Evolutionary conservation across 1,140 invertebrate species (phyloP).

Genomic region (Drosophila pachea): DNA sequence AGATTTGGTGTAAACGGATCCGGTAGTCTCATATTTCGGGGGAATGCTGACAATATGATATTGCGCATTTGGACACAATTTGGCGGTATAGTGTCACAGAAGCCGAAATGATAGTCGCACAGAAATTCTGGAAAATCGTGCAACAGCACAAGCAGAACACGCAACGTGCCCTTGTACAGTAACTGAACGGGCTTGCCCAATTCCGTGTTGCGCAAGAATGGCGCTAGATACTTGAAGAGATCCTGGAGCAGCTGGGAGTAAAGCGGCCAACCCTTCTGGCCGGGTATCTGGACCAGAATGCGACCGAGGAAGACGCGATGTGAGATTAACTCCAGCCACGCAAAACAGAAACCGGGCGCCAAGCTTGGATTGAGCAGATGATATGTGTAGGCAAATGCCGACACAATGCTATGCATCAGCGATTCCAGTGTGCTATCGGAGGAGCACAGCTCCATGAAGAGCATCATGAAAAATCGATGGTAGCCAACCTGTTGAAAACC

Average conservation of each 20-base stretch:
- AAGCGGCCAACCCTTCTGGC: slow-evolving; percentile 92
- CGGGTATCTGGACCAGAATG: slow-evolving; percentile 92
- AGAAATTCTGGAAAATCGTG: slow-evolving; percentile 99
- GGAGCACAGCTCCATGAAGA: slow-evolving; percentile 97
- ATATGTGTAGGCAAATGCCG: slow-evolving; percentile 94
- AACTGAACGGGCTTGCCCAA: slow-evolving; percentile 94
- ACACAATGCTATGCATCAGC: slow-evolving; percentile 82
- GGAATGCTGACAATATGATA: slow-evolving; percentile 97
- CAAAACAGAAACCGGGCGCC: slow-evolving; percentile 97
- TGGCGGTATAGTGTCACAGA: slow-evolving; percentile 99
- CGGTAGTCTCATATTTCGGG: slow-evolving; percentile 97
- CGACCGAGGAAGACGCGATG: slow-evolving; percentile 97
- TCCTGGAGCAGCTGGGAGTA: slow-evolving; percentile 96
- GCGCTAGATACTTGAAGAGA: slow-evolving; percentile 97
- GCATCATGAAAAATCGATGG: slow-evolving; percentile 97
- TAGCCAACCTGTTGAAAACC: slow-evolving; percentile 99
- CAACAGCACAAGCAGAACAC: slow-evolving; percentile 96
- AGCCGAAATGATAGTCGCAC: slow-evolving; percentile 99
- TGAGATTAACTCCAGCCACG: slow-evolving; percentile 98
- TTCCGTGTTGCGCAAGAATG: slow-evolving; percentile 97
- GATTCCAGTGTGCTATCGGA: slow-evolving; percentile 91
- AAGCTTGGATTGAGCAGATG: slow-evolving; percentile 96
- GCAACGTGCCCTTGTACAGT: slow-evolving; percentile 96
- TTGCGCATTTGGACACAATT: slow-evolving; percentile 99
- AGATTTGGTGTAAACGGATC: slow-evolving; percentile 98